Evolutionary conservation across 2,888 invertebrate genomes (phyloP).

Genomic region (Coleophora flavipennella): DNA sequence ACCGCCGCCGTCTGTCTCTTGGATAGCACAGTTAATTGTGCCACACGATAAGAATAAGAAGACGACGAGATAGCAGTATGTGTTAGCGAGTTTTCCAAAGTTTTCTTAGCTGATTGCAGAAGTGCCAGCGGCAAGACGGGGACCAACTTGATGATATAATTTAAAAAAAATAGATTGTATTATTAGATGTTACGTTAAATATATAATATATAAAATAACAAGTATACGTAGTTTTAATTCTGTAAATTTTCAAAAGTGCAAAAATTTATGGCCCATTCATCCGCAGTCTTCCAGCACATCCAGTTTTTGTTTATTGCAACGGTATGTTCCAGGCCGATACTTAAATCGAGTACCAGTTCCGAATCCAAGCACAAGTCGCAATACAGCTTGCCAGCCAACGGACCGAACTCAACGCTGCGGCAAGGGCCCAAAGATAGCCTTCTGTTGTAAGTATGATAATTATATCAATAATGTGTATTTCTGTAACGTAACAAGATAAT

Average conservation of each 20-base stretch:
- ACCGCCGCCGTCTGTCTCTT: too few relatives aligned
- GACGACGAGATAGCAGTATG: constrained; percentile 1
- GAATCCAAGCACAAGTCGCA: constrained; percentile 74
- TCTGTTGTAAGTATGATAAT: constrained; percentile 76
- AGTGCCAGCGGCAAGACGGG: constrained; percentile 5
- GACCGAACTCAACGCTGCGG: constrained; percentile 80
- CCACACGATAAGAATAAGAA: too few relatives aligned
- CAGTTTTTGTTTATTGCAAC: neutral
- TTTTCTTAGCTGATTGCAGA: constrained; percentile 4
- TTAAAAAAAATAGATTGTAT: neutral
- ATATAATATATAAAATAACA: neutral
- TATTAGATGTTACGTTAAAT: neutral
- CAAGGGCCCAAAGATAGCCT: constrained; percentile 85
- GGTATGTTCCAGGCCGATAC: constrained; percentile 47
- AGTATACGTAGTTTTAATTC: neutral
- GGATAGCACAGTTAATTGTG: too few relatives aligned
- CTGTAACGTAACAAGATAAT: too few relatives aligned
- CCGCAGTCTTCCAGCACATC: neutral
- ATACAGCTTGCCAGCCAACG: constrained; percentile 70
- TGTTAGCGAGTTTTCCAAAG: constrained; percentile 6
- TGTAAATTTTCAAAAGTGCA: neutral
- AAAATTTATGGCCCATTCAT: neutral
- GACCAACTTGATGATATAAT: constrained; percentile 3
- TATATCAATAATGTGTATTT: too few relatives aligned
- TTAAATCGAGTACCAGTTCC: constrained; percentile 50